Conservation (phyloP, 1,140 invertebrate genomes). For the Euura lappo region DNA sequence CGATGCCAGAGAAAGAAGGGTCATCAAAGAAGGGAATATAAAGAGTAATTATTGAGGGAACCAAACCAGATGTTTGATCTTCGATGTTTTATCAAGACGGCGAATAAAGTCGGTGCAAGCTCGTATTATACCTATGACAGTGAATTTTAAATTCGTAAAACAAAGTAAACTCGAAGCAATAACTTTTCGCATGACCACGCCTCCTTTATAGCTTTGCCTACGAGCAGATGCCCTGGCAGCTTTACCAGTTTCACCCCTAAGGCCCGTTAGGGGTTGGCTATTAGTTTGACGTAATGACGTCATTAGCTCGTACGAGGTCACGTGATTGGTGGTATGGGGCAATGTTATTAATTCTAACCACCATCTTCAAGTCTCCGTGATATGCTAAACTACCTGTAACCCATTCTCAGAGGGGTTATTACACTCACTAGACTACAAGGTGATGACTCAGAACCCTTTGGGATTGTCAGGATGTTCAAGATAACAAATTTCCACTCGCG, state of each 20-base stretch:
- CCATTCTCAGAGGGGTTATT: constrained; percentile 1
- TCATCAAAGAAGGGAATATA: neutral
- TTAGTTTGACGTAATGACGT: constrained; percentile 50
- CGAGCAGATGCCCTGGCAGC: neutral
- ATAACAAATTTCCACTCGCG: no score
- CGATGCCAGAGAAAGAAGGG: neutral
- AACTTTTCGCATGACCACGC: neutral
- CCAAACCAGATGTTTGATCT: neutral
- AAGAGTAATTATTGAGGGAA: neutral
- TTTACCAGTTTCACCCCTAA: constrained; percentile 14
- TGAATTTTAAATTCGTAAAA: neutral
- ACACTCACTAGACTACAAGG: neutral
- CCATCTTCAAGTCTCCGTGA: constrained; percentile 33
- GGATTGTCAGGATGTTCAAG: no score
- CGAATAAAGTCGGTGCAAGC: neutral
- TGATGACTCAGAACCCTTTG: no score
- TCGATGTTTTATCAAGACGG: neutral
- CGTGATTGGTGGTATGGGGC: constrained; percentile 31
- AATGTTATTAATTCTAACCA: constrained; percentile 38
- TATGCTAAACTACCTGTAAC: constrained; percentile 28
- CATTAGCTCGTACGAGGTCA: constrained; percentile 43
- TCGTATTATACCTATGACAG: neutral
- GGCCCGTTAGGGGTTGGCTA: constrained; percentile 36
- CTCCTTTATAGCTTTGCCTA: neutral
- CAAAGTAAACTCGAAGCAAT: neutral